These are phyloP conservation scores for Zaprionus nigranus DNA, from an alignment of 1,140 invertebrate genomes.

Conservation along the genomic window DNA sequence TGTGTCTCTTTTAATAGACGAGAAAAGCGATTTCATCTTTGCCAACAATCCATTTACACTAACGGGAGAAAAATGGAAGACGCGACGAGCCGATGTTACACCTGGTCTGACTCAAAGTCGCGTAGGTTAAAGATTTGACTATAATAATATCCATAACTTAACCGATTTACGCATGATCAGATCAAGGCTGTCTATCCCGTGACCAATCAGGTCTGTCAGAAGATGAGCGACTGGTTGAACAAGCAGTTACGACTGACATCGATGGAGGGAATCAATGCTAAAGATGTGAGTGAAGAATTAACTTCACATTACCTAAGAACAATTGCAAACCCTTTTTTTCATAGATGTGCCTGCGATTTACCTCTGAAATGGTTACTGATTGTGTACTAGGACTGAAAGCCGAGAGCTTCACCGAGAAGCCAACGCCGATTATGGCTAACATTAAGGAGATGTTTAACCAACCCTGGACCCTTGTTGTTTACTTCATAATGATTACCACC, in stretches of 20 bases:
- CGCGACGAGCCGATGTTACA: constrained; percentile 85
- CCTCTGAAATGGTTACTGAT: constrained; percentile 85
- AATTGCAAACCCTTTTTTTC: background rate
- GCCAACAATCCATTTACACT: constrained; percentile 85
- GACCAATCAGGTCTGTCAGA: constrained; percentile 68
- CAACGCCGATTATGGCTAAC: constrained; percentile 57
- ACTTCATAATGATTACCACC: constrained; percentile 43
- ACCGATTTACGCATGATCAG: constrained; percentile 16
- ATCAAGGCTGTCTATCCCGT: constrained; percentile 78
- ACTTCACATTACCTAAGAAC: no score
- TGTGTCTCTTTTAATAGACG: constrained; percentile 59
- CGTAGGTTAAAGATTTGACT: constrained; percentile 33
- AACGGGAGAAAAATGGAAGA: constrained; percentile 86
- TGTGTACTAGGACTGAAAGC: constrained; percentile 85
- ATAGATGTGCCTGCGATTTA: constrained; percentile 82
- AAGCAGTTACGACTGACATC: constrained; percentile 52
- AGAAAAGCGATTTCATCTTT: constrained; percentile 84
- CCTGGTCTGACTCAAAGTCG: constrained; percentile 85
- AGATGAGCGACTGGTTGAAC: constrained; percentile 56
- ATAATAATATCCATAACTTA: background rate
- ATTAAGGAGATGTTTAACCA: constrained; percentile 60
- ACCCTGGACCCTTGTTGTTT: constrained; percentile 44
- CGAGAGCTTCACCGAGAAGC: constrained; percentile 69
- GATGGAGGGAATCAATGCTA: constrained; percentile 57
- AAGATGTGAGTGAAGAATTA: constrained; percentile 52